These are phyloP conservation scores for Narcine bancroftii DNA, from an alignment of 2,113 vertebrate genomes.

Conservation along the genomic window DNA sequence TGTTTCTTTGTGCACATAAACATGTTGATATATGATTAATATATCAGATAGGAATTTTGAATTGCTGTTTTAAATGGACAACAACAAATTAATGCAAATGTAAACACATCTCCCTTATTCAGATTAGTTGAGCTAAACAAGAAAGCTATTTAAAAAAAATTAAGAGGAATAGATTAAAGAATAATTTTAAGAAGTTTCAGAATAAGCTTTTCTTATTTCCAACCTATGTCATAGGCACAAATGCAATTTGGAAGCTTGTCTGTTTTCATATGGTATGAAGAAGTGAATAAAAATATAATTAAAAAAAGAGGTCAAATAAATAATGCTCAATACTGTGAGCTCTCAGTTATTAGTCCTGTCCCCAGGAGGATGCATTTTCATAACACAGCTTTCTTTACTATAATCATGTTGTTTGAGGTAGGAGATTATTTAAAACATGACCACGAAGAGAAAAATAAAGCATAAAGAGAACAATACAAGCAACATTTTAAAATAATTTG, in stretches of 20 bases:
- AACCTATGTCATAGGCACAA: not conserved
- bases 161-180: not conserved
- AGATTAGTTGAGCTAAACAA: not conserved
- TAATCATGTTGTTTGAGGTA: not conserved
- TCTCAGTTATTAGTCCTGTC: constrained; percentile 11
- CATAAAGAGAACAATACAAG: constrained; percentile 12
- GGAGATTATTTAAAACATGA: constrained; percentile 7
- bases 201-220: not conserved
- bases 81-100: constrained; percentile 19
- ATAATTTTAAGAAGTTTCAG: not conserved
- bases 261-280: constrained; percentile 1
- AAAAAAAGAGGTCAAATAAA: constrained; percentile 30
- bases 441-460: not conserved
- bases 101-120: not conserved
- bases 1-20: no score
- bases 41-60: not conserved
- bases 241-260: not conserved
- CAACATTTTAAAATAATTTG: not conserved
- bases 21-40: no score
- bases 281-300: not conserved
- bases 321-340: not conserved
- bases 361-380: constrained; percentile 13
- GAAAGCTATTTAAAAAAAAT: not conserved
- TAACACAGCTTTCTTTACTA: not conserved
- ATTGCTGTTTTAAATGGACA: not conserved